Percentiles rank a stretch among this genome's conserved stretches.
These are phyloP conservation scores for Heliocidaris erythrogramma DNA, from an alignment of 35 echinoderm and acorn worm genomes.

Conservation along the genomic window DNA sequence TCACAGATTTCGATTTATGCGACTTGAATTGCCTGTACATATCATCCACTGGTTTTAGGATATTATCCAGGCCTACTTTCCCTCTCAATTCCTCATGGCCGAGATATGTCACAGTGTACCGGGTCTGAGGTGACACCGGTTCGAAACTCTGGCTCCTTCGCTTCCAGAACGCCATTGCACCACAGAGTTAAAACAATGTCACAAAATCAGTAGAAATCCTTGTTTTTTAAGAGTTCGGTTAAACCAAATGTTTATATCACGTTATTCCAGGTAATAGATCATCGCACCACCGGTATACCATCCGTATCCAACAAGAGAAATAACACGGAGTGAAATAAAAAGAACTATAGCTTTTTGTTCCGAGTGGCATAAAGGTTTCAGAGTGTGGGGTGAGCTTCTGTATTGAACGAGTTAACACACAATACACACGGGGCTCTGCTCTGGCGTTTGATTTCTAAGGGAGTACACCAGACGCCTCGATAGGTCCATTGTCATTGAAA, in stretches of 20 bases:
- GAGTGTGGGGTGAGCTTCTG: background rate
- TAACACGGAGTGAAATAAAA: background rate
- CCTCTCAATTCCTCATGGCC: conserved; percentile 25
- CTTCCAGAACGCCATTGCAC: conserved; percentile 72
- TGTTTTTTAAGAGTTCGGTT: background rate
- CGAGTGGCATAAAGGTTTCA: background rate
- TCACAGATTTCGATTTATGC: conserved; percentile 44
- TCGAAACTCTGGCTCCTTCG: conserved; percentile 54
- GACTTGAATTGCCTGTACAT: conserved; percentile 57
- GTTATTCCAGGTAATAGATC: background rate
- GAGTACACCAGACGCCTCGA: background rate
- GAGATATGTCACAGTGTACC: conserved; percentile 52
- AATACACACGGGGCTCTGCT: background rate
- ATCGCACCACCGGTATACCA: background rate
- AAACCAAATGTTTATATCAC: background rate
- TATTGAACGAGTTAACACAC: background rate
- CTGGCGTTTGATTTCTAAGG: background rate
- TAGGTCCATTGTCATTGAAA: background rate
- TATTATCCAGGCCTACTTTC: conserved; percentile 52
- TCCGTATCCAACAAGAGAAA: background rate
- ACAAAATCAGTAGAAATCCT: background rate
- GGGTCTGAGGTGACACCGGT: conserved; percentile 48
- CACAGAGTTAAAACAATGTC: background rate
- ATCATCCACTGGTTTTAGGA: conserved; percentile 34
- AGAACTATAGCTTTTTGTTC: background rate